Evolutionary conservation across 2,797 vertebrate species (phyloP).

Genomic region (Pitangus sulphuratus): DNA sequence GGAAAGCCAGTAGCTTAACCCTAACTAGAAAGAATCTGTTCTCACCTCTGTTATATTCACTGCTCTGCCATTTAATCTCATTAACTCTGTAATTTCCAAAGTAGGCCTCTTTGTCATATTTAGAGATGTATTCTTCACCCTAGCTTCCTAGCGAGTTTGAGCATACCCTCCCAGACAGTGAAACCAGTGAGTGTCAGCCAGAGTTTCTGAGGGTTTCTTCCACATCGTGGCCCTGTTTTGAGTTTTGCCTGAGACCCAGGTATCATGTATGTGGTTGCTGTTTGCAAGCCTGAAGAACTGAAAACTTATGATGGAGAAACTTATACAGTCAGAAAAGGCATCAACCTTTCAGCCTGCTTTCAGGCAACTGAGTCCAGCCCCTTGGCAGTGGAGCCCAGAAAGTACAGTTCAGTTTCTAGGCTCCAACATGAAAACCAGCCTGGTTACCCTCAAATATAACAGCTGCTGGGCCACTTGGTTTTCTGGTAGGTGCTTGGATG

Average conservation of each 20-base stretch:
- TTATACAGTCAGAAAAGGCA: background rate
- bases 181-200: accelerated
- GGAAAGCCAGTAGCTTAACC: background rate
- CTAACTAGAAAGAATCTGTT: background rate
- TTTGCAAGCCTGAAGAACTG: background rate
- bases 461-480: background rate
- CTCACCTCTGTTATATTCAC: background rate
- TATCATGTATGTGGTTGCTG: background rate
- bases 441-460: accelerated
- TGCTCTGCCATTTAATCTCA: background rate
- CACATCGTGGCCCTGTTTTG: accelerated
- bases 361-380: background rate
- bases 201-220: background rate
- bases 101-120: background rate
- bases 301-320: background rate
- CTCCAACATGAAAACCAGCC: background rate
- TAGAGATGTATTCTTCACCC: background rate
- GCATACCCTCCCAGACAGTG: background rate
- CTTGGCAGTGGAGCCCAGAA: accelerated
- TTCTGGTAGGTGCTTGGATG: background rate
- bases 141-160: background rate
- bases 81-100: background rate
- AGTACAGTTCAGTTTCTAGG: background rate
- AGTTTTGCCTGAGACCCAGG: background rate
- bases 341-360: background rate